A percentile compares a stretch with the other conserved stretches of the same genome.
These are phyloP conservation scores for Argyrosomus regius DNA, from an alignment of 2,797 vertebrate genomes.

Conservation along the genomic window DNA sequence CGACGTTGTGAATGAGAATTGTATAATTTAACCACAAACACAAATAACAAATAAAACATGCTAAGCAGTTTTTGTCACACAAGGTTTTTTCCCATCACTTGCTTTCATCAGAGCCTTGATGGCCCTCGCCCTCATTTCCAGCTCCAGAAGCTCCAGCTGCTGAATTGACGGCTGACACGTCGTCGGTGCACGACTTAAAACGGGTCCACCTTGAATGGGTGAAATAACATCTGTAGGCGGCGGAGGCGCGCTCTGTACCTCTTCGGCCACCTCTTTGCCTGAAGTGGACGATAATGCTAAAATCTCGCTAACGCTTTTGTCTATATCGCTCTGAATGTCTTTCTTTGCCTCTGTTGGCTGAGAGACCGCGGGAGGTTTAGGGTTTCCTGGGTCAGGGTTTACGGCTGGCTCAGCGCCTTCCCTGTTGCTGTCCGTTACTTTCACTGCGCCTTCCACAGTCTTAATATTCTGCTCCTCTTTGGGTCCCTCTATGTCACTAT, in stretches of 20 bases:
- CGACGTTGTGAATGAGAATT: background rate
- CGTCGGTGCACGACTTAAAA: conserved; percentile 46
- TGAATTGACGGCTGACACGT: conserved; percentile 92
- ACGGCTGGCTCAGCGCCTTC: background rate
- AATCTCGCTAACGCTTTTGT: conserved; percentile 96
- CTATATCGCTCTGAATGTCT: conserved; percentile 95
- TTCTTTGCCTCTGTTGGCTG: conserved; percentile 51
- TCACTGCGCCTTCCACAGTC: conserved; percentile 70
- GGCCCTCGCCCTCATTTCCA: conserved; percentile 97
- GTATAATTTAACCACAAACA: background rate
- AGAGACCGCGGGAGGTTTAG: background rate
- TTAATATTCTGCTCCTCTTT: conserved; percentile 87
- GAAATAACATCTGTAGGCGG: background rate
- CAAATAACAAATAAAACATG: background rate
- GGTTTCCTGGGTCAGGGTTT: background rate
- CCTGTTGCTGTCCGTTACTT: conserved; percentile 26
- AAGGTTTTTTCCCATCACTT: conserved; percentile 88
- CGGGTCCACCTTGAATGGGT: background rate
- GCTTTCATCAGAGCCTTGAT: conserved; percentile 99
- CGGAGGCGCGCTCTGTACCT: conserved; percentile 15
- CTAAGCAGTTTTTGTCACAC: conserved; percentile 32
- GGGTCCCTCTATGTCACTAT: conserved; percentile 96
- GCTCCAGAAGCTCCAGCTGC: conserved; percentile 95
- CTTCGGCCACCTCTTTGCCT: conserved; percentile 69
- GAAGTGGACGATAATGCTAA: conserved; percentile 86